Base-by-base conservation (phyloP, 2,888 invertebrate species). In the Lasius fuliginosus region DNA sequence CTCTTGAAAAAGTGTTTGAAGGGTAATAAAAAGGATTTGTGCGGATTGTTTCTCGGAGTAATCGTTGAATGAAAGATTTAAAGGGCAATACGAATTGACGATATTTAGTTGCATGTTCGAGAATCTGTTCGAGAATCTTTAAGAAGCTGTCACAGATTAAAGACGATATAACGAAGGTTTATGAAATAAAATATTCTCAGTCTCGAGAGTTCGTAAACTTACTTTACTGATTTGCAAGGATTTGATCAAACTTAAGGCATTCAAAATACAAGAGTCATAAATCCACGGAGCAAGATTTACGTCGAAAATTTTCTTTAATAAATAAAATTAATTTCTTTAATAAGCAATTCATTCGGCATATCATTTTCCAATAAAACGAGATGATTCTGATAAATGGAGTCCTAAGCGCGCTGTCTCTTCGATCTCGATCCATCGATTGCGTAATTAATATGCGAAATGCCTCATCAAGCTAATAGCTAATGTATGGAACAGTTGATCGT, bases 331-430 rank as follows among this genome's bases (percentile, higher is more conserved):
- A 53, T 53, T 4, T 4, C 15, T 18, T 46, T 53, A 53, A 53
- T 53, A 53, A 53, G 8, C 53, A 53, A n/a, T 46, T 46, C 6
- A 36, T 65, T 12, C 18, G 27, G 5, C 40, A 3, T 23, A 5
- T 75, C n/a, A 8, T 77, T 42, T 12, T 23, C 33, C 9, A 27
- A 15, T 30, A 8, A 42, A 69, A 56, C 23, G 9, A 42, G 6
- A 58, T 42, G 3, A 42, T 42, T 42, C 65, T 53, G 75, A 76
- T 49, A 65, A 76, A 64, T 6, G 23, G 33, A 65, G 49, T 75
- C 4, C 9, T 33, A n/a, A 40, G 40, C 23, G 12, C 33, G 23
- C 42, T 6, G 74, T 1, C 18, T 46, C 27, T 56, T 68, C 30
- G 27, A 56, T 53, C 18, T 53, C 65, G 18, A n/a, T n/a, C 27